Evolutionary conservation across 2,113 vertebrate genomes (phyloP).

Genomic region (Diphyllodes magnificus): DNA sequence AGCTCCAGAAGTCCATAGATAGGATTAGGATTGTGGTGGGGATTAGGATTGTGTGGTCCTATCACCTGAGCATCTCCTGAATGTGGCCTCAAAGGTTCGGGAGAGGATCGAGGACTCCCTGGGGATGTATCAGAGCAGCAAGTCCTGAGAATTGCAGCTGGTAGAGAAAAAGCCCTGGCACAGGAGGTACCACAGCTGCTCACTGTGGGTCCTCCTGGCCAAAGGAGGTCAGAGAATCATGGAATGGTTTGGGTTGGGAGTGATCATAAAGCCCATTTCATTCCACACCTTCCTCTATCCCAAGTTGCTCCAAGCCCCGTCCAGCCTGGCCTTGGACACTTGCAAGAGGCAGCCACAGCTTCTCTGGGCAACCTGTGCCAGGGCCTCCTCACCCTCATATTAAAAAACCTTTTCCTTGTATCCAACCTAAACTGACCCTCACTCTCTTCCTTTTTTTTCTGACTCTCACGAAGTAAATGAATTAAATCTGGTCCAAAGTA

Average conservation of each 20-base stretch:
- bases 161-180: neutral
- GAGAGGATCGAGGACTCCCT: neutral
- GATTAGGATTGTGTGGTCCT: neutral
- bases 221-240: neutral
- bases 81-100: neutral
- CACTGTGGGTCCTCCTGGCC: neutral
- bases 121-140: neutral
- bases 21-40: neutral
- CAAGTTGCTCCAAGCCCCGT: rapidly evolving
- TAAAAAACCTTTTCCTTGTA: neutral
- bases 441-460: neutral
- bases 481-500: neutral
- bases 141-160: neutral
- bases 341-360: neutral
- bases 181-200: neutral
- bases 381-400: rapidly evolving
- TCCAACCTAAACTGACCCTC: neutral
- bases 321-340: neutral
- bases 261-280: neutral
- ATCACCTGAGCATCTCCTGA: neutral
- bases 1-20: neutral
- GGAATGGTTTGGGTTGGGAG: neutral
- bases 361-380: neutral
- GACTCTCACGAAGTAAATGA: neutral
- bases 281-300: neutral